A percentile compares a stretch with the other conserved stretches of the same genome.
phyloP scores from a whole-genome alignment of 1,140 invertebrate species.

The Hyles vespertilio region DNA sequence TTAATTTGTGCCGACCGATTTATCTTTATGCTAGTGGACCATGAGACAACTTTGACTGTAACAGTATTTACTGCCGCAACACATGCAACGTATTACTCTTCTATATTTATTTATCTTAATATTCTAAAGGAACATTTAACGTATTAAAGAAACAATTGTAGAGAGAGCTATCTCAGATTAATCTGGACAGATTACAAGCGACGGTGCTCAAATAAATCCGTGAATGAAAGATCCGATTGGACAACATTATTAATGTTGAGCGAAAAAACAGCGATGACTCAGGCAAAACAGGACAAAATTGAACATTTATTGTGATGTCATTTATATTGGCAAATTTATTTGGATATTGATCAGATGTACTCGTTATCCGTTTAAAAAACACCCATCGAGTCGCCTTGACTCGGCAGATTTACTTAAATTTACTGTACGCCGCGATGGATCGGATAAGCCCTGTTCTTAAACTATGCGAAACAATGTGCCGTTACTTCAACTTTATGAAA shows the following conservation, averaged over 20 bases:
- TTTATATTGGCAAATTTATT: conserved; percentile 38
- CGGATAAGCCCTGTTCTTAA: no score
- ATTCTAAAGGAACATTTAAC: no score
- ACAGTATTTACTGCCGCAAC: conserved; percentile 31
- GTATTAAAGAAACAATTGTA: no score
- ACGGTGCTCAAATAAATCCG: no score
- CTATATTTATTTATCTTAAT: not conserved
- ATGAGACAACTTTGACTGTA: conserved; percentile 32
- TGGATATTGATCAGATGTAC: conserved; percentile 35
- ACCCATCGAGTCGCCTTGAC: conserved; percentile 35
- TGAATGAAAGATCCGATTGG: conserved; percentile 10
- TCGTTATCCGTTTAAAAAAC: conserved; percentile 32
- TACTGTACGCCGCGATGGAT: no score
- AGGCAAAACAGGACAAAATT: conserved; percentile 21
- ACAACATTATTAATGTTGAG: conserved; percentile 8
- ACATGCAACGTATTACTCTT: conserved; percentile 17
- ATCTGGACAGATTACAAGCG: no score
- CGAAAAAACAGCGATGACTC: conserved; percentile 16
- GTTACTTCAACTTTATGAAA: no score
- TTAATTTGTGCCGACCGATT: conserved; percentile 45
- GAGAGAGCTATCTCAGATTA: no score
- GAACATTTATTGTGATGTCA: conserved; percentile 32
- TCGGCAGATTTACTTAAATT: not conserved
- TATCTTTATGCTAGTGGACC: conserved; percentile 33
- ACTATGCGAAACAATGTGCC: no score